These are phyloP conservation scores for Anthoscopus minutus DNA, from an alignment of 2,113 vertebrate species.

Conservation along the genomic window DNA sequence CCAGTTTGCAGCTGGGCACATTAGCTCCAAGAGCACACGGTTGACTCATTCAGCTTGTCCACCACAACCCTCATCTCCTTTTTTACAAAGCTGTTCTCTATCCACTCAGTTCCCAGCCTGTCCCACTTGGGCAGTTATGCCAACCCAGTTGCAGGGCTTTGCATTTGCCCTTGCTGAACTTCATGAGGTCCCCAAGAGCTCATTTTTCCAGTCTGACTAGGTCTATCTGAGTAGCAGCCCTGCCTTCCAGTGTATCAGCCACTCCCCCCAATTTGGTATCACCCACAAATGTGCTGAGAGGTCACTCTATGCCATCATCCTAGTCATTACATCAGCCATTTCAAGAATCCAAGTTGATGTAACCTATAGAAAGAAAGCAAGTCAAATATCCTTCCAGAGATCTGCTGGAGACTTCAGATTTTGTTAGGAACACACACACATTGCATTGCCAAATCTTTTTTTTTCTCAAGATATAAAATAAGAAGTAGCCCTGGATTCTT, in stretches of 20 bases:
- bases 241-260: background rate
- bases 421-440: background rate
- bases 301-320: background rate
- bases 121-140: background rate
- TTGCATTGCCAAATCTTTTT: background rate
- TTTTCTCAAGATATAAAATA: background rate
- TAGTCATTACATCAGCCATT: background rate
- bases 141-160: background rate
- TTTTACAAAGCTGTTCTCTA: background rate
- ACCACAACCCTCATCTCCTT: background rate
- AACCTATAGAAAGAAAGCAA: background rate
- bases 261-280: constrained; percentile 22
- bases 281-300: constrained; percentile 9
- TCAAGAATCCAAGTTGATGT: background rate
- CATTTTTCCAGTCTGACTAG: constrained; percentile 11
- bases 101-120: background rate
- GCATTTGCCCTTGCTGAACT: background rate
- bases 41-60: background rate
- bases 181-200: background rate
- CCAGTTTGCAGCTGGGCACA: background rate
- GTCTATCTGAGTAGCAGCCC: background rate
- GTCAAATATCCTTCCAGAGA: background rate
- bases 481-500: background rate
- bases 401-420: background rate
- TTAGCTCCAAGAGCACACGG: background rate